phyloP scores from a whole-genome alignment of 1,140 invertebrate species.

The Drosophila tsacasi region DNA sequence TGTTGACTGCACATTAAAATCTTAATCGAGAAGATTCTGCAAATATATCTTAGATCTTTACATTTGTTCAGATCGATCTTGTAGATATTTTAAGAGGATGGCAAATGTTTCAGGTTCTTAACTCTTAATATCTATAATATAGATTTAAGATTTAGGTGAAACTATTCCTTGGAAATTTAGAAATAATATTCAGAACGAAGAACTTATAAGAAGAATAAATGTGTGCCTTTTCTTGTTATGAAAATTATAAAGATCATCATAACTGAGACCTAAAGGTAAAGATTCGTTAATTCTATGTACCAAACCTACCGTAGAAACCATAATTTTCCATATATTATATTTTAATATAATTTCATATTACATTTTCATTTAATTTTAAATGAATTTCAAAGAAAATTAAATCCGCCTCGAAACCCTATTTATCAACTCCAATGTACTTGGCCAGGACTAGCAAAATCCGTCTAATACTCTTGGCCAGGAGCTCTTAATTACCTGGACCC shows the following conservation, averaged over 20 bases:
- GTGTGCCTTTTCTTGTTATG: background rate
- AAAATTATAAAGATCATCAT: background rate
- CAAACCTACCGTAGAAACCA: too few relatives aligned
- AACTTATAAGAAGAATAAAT: background rate
- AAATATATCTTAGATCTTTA: background rate
- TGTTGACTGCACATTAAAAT: slow-evolving; percentile 1
- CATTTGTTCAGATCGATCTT: background rate
- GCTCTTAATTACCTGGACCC: background rate
- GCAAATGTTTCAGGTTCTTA: background rate
- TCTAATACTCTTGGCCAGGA: background rate
- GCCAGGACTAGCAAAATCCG: background rate
- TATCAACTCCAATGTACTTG: background rate
- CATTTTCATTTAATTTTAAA: background rate
- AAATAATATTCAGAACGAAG: background rate
- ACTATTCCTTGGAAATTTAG: background rate
- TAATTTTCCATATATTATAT: background rate
- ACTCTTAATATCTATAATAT: background rate
- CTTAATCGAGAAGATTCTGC: background rate
- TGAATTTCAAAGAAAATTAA: background rate
- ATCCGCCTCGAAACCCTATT: background rate
- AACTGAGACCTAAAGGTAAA: background rate
- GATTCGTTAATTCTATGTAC: too few relatives aligned
- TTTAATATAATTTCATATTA: background rate
- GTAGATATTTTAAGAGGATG: background rate
- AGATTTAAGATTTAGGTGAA: background rate